Evolutionary conservation across 2,797 vertebrate genomes (phyloP).

Genomic region (Psittacula echo): DNA sequence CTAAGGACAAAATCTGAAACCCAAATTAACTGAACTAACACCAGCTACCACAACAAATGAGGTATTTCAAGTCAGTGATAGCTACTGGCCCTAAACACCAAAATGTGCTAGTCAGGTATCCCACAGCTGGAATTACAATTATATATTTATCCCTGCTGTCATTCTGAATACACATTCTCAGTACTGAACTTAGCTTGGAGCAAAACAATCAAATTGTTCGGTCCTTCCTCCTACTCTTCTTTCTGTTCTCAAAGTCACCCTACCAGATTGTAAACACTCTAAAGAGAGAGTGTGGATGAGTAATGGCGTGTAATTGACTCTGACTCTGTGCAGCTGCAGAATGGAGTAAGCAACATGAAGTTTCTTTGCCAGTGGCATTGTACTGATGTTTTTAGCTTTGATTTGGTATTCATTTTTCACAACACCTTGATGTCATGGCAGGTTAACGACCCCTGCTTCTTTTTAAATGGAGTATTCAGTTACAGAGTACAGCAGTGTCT

Average conservation of each 20-base stretch:
- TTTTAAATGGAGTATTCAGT: neutral
- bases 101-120: neutral
- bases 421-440: neutral
- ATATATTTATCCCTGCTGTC: neutral
- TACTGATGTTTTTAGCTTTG: neutral
- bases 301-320: accelerated
- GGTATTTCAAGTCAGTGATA: neutral
- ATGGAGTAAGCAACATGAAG: neutral
- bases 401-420: neutral
- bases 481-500: neutral
- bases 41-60: neutral
- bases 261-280: neutral
- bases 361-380: neutral
- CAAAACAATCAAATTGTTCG: neutral
- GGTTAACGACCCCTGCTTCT: neutral
- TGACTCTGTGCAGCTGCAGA: neutral
- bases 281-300: neutral
- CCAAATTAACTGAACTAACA: neutral
- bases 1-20: neutral
- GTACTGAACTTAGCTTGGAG: neutral
- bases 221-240: neutral
- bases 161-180: neutral
- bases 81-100: neutral
- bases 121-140: neutral
- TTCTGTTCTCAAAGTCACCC: neutral